phyloP scores from a whole-genome alignment of 2,888 invertebrate genomes.

The Adela reaumurella region DNA sequence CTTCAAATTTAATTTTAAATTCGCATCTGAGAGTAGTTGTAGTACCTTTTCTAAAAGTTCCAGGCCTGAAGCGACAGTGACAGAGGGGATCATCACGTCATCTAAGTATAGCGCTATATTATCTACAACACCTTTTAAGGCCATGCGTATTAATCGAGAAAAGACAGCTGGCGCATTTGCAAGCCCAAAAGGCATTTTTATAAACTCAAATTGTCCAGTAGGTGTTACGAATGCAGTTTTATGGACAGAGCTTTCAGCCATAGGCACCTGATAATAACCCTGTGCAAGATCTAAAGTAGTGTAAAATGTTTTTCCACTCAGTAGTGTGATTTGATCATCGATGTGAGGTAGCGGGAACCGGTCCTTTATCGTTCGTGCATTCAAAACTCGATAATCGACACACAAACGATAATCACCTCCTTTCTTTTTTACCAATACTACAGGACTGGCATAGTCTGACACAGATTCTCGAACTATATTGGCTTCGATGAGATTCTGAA shows the following conservation, averaged over 20 bases:
- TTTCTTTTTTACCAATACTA: conserved; percentile 16
- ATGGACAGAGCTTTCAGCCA: conserved; percentile 14
- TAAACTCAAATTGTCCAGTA: conserved; percentile 19
- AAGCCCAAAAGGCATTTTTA: conserved; percentile 14
- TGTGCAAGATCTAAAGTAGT: conserved; percentile 15
- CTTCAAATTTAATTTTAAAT: conserved; percentile 15
- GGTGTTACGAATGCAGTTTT: conserved; percentile 21
- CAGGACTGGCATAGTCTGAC: conserved; percentile 15
- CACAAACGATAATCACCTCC: conserved; percentile 13
- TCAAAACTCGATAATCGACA: conserved; percentile 11
- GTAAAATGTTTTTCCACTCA: conserved; percentile 15
- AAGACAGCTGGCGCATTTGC: conserved; percentile 18
- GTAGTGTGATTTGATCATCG: conserved; percentile 18
- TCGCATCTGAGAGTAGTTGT: conserved; percentile 11
- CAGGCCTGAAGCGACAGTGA: conserved; percentile 13
- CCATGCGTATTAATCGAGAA: conserved; percentile 16
- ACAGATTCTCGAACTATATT: conserved; percentile 1
- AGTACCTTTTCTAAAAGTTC: conserved; percentile 14
- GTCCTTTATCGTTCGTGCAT: conserved; percentile 15
- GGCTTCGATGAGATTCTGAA: conserved; percentile 6
- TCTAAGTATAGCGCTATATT: too few species aligned
- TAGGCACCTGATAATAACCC: conserved; percentile 18
- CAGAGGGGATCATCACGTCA: conserved; percentile 15
- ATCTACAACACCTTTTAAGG: too few species aligned
- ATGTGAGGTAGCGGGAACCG: conserved; percentile 17